Evolutionary conservation across 2,797 vertebrate genomes (phyloP).

Genomic region (Crocodylus rhombifer): DNA sequence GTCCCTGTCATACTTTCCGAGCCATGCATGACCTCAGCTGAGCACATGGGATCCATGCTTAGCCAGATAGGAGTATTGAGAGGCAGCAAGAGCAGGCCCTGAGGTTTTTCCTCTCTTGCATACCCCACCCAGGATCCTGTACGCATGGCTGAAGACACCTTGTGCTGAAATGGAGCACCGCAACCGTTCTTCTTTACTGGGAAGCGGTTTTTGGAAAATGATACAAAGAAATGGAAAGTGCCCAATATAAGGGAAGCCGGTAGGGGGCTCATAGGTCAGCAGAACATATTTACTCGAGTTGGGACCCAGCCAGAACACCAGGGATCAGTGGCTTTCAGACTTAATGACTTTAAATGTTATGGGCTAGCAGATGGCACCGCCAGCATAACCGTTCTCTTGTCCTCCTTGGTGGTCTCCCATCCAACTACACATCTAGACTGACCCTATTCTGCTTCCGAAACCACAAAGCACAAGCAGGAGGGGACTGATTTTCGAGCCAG

Average conservation of each 20-base stretch:
- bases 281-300: neutral
- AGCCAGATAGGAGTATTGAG: too few species aligned
- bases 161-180: neutral
- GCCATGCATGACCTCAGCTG: neutral
- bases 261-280: constrained; percentile 63
- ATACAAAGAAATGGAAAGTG: neutral
- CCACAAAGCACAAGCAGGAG: constrained; percentile 37
- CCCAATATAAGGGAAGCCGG: neutral
- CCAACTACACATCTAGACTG: neutral
- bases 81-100: neutral
- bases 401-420: constrained; percentile 16
- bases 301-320: rapidly evolving
- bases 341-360: rapidly evolving
- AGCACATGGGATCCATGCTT: neutral
- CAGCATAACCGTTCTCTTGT: rapidly evolving
- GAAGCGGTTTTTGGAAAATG: rapidly evolving
- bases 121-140: neutral
- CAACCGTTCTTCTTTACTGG: rapidly evolving
- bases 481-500: constrained; percentile 68
- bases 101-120: neutral
- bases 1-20: neutral
- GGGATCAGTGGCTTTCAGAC: neutral
- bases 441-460: constrained; percentile 31
- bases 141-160: neutral
- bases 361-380: neutral